Base-by-base conservation (phyloP, 2,888 invertebrate genomes). In the Luperina testacea region DNA sequence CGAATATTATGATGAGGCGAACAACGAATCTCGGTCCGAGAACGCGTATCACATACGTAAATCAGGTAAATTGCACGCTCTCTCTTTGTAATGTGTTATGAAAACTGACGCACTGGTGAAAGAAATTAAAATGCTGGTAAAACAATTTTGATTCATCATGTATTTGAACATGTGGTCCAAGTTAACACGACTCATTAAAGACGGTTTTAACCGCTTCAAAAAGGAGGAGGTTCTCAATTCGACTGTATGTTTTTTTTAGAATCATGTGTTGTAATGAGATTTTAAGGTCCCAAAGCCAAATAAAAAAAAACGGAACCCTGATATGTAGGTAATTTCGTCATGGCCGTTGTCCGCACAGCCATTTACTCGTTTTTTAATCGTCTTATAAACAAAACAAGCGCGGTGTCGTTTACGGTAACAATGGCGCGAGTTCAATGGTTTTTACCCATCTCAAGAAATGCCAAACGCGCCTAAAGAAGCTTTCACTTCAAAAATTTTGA, bases 1-100 rank as follows among this genome's bases (percentile, higher is more conserved):
- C 13, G 97, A 97, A 87, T 97, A 97, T 84, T 91, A 95, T 57
- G 92, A 92, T n/a, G 92, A 95, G 77, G 87, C 96, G 11, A 87
- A 92, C 67, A 87, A 91, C 53, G 91, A 92, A 70, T 90, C 91
- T 70, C 90, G 87, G 53, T 91, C 89, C 11, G 95, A 95, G 64
- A 87, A 94, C 59, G 95, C 94, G 5, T 91, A 95, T 75, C 96
- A 96, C 20, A 89, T 94, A 77, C 76, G 68, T 42, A 78, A 84
- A 79, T 83, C 84, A 85, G 90, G 91, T 92, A 73, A 78, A 75
- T 75, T 69, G 27, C 68, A 78, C 81, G 77, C 81, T 81, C 53
- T 81, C 53, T 83, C 84, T 70, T 75, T 72, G 51, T 72, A 68
- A 80, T 57, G 27, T 67, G 61, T 83, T 42, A 73, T 51, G 32